phyloP scores from a whole-genome alignment of 2,797 vertebrate species.

The Silurus aristotelis region DNA sequence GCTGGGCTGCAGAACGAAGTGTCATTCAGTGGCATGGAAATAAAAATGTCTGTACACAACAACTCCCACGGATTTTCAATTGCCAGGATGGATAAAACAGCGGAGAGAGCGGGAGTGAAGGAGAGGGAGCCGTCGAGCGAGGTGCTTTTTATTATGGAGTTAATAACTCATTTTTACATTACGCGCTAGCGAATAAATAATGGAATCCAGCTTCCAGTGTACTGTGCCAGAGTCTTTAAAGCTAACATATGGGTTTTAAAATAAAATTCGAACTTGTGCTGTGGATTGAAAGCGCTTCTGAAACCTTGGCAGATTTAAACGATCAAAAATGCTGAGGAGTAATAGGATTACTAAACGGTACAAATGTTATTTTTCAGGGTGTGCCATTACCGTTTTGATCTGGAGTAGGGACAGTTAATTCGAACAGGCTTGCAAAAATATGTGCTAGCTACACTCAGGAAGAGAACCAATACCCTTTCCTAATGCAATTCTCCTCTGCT shows the following conservation, averaged over 20 bases:
- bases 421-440: slow-evolving; percentile 52
- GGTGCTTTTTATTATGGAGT: slow-evolving; percentile 66
- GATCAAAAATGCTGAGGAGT: slow-evolving; percentile 43
- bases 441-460: slow-evolving; percentile 41
- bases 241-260: slow-evolving; percentile 57
- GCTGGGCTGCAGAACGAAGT: slow-evolving; percentile 31
- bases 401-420: slow-evolving; percentile 51
- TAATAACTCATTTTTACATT: slow-evolving; percentile 69
- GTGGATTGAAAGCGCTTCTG: slow-evolving; percentile 32
- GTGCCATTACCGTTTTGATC: slow-evolving; percentile 61
- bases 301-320: slow-evolving; percentile 46
- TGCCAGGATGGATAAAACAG: slow-evolving; percentile 61
- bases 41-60: slow-evolving; percentile 59
- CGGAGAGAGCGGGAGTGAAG: slow-evolving; percentile 62
- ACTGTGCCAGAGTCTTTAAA: slow-evolving; percentile 57
- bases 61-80: slow-evolving; percentile 68
- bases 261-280: slow-evolving; percentile 49
- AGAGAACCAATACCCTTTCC: slow-evolving; percentile 45
- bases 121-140: slow-evolving; percentile 45
- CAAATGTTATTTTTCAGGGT: slow-evolving; percentile 53
- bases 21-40: slow-evolving; percentile 50
- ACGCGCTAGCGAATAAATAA: slow-evolving; percentile 59
- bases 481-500: slow-evolving; percentile 57
- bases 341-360: slow-evolving; percentile 58
- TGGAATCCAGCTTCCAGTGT: slow-evolving; percentile 55